A percentile compares a stretch with the other conserved stretches of the same genome.
phyloP scores from a whole-genome alignment of 2,797 vertebrate genomes.

The Xenentodon cancila region DNA sequence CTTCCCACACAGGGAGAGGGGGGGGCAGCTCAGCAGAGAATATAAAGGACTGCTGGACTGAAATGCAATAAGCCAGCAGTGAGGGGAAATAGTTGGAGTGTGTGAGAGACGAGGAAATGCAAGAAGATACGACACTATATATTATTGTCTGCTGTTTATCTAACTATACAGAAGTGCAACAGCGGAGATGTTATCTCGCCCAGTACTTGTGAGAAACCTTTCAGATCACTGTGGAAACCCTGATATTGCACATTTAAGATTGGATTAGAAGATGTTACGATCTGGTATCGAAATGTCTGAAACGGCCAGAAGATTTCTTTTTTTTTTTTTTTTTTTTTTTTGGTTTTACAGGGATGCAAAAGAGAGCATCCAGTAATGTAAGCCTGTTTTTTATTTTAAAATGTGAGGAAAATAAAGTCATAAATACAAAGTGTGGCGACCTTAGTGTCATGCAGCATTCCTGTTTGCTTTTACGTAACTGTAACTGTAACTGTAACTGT shows the following conservation, averaged over 20 bases:
- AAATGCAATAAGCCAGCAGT: slow-evolving; percentile 48
- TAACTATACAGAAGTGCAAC: slow-evolving; percentile 51
- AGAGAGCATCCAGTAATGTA: background rate
- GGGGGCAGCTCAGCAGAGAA: too few species aligned
- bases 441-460: background rate
- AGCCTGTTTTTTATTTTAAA: too few species aligned
- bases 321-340: slow-evolving; percentile 17
- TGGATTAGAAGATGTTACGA: slow-evolving; percentile 60
- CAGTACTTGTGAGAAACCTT: slow-evolving; percentile 46
- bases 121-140: slow-evolving; percentile 56
- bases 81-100: slow-evolving; percentile 21
- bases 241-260: slow-evolving; percentile 65
- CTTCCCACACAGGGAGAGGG: background rate
- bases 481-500: too few species aligned
- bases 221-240: slow-evolving; percentile 51
- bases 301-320: slow-evolving; percentile 8
- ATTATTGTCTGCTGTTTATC: slow-evolving; percentile 76
- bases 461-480: background rate
- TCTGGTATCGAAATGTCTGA: slow-evolving; percentile 53
- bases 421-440: background rate
- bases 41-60: slow-evolving; percentile 6
- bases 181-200: slow-evolving; percentile 66
- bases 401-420: too few species aligned
- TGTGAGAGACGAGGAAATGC: slow-evolving; percentile 27
- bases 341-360: slow-evolving; percentile 18